Evolutionary conservation across 2,888 invertebrate species (phyloP), one percentile per base, ranked within the genome.

Genomic region (Drosophila incognita): DNA sequence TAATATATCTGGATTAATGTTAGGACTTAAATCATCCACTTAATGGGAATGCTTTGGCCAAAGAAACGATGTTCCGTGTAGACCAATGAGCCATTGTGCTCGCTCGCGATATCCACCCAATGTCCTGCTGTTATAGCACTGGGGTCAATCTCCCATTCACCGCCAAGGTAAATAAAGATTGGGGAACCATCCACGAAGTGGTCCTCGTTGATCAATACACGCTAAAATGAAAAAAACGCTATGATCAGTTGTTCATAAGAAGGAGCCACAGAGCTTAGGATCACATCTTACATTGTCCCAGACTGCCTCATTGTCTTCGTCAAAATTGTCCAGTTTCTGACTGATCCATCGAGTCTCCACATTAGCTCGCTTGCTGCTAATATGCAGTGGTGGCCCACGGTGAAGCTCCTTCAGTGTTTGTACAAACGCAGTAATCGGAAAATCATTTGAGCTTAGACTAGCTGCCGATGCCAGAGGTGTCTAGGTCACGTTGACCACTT

Each of bases 41-140:
- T 79, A 27, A 95, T 95, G 0, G 97, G 97, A 75, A 94, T 94
- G 73, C 96, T 96, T 40, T 94, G 83, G 4, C 97, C 97, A 88
- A 97, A 97, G 92, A 95, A 97, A 72, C 97, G 94, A 91, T 97
- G 97, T 90, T 97, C 97, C 0, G 97, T 95, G 79, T 95, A 95
- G 87, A 96, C 95, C 79, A 96, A 93, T 1, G 94, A 94, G 0
- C 96, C 97, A 3, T 93, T 92, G 73, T 95, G 93, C 8, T 91
- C 76, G 51, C 89, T 74, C 0, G 95, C 96, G 77, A 95, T 92
- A 56, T 95, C 94, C 66, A 94, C 93, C 82, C 95, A 95, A 57
- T 95, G 93, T 3, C 96, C 96, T 0, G 88, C 90, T 29, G 88
- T 87, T 77, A 96, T 92, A 94, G 94, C 95, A 6, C 93, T 93